These are phyloP conservation scores for Gambusia holbrooki DNA, from an alignment of 2,113 vertebrate species.

Conservation along the genomic window DNA sequence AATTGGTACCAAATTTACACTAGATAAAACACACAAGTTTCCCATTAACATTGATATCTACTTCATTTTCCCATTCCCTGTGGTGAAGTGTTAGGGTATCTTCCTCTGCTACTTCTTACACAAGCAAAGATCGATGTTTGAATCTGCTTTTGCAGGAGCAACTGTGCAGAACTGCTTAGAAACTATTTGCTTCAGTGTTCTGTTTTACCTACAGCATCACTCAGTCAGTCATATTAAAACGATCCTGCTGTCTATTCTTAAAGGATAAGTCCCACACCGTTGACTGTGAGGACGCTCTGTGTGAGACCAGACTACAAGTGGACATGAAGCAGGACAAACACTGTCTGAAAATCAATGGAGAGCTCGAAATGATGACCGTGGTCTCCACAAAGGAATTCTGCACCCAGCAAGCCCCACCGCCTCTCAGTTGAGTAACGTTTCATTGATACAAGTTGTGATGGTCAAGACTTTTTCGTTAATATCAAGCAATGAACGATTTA, in stretches of 20 bases:
- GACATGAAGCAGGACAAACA: not conserved
- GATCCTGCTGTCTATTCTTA: not conserved
- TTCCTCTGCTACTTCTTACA: too few relatives aligned
- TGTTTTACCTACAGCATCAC: not conserved
- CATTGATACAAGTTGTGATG: too few relatives aligned
- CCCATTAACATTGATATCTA: too few relatives aligned
- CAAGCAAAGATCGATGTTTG: not conserved
- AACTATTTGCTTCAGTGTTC: not conserved
- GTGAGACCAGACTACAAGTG: not conserved
- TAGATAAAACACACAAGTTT: too few relatives aligned
- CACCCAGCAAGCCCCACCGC: rapidly evolving
- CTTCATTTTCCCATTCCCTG: too few relatives aligned
- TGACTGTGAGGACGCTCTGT: slow-evolving; percentile 15
- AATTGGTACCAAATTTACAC: too few relatives aligned
- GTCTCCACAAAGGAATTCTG: slow-evolving; percentile 24
- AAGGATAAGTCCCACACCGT: rapidly evolving
- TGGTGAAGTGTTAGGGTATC: too few relatives aligned
- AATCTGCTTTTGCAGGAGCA: not conserved
- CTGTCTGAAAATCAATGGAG: slow-evolving; percentile 49
- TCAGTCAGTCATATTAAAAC: not conserved
- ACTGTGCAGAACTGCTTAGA: not conserved
- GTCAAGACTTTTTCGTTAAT: too few relatives aligned
- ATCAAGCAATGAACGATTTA: not conserved
- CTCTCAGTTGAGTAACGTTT: slow-evolving; percentile 39
- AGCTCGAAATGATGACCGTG: not conserved